Conservation (phyloP, 2,797 vertebrate genomes). For the Acipenser ruthenus region DNA sequence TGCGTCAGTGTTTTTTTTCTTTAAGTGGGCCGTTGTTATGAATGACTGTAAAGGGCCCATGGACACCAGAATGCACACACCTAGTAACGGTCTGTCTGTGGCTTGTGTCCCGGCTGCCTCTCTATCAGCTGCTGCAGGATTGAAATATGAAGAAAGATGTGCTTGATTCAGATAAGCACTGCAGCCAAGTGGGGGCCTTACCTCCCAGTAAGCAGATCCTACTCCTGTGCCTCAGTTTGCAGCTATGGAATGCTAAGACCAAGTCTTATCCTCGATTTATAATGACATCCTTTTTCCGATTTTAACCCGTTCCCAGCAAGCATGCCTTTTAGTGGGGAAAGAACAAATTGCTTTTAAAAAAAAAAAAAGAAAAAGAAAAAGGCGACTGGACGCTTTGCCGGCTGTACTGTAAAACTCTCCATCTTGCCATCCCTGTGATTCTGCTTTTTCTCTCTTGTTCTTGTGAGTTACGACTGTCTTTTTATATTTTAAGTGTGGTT, state of each 20-base stretch:
- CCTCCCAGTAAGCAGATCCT: slow-evolving; percentile 41
- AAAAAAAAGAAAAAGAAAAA: no score
- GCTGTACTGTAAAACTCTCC: slow-evolving; percentile 10
- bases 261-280: slow-evolving; percentile 37
- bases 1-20: no score
- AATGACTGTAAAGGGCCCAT: no score
- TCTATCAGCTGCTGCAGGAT: slow-evolving; percentile 44
- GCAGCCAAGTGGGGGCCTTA: slow-evolving; percentile 32
- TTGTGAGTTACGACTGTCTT: slow-evolving; percentile 22
- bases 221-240: slow-evolving; percentile 4
- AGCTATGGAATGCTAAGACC: slow-evolving; percentile 35
- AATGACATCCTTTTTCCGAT: slow-evolving; percentile 5
- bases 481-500: slow-evolving; percentile 19
- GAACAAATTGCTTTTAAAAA: background rate
- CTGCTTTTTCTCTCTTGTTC: background rate
- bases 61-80: no score
- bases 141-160: slow-evolving; percentile 46
- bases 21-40: no score
- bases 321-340: background rate
- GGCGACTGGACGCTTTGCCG: slow-evolving; percentile 1
- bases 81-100: background rate
- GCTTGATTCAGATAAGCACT: slow-evolving; percentile 43
- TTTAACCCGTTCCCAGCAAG: slow-evolving; percentile 33
- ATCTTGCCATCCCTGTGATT: slow-evolving; percentile 5
- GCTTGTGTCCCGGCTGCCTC: background rate